Evolutionary conservation across 2,797 vertebrate genomes (phyloP), one percentile per base, ranked within the genome.

Genomic region (Dendrocincla fuliginosa): DNA sequence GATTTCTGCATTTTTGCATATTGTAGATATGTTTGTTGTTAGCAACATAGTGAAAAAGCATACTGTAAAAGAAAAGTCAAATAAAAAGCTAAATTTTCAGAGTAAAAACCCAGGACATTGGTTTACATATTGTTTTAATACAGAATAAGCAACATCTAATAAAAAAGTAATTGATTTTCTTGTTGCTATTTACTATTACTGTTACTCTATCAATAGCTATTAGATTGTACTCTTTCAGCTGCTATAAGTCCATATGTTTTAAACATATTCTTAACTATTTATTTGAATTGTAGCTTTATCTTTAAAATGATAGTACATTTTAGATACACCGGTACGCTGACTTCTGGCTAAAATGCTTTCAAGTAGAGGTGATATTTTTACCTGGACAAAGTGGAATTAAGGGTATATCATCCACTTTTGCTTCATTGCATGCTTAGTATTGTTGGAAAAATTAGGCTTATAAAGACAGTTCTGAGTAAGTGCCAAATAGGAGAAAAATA

Each of bases 41-140:
- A 87, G 16, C 9, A 73, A 69, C 8, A n/a, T 3, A 47, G 9
- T 22, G 24, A 52, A 89, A 88, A 90, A 76, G 0, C 4, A 64
- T 33, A 16, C 2, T 6, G 5, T 13, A 74, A 59, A 61, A 57
- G 16, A 74, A 80, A 80, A 69, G 16, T 19, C 6, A 87, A 77
- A 84, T 8, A 53, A 59, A 87, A 4, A 41, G 4, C 10, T 52
- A 41, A 19, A 73, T 77, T 73, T 82, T 78, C 42, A 30, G n/a
- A 7, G 1, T 18, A 3, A n/a, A 76, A 63, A n/a, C 64, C 0
- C 13, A 14, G 12, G 30, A 46, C 32, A 28, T 12, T 73, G 11
- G 12, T 35, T 71, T 33, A 20, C 19, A 56, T 35, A 55, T 25
- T 73, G 18, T 33, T 83, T 82, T 59, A 63, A 81, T 59, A 71